phyloP scores from a whole-genome alignment of 2,113 vertebrate genomes.

The Laticauda colubrina region DNA sequence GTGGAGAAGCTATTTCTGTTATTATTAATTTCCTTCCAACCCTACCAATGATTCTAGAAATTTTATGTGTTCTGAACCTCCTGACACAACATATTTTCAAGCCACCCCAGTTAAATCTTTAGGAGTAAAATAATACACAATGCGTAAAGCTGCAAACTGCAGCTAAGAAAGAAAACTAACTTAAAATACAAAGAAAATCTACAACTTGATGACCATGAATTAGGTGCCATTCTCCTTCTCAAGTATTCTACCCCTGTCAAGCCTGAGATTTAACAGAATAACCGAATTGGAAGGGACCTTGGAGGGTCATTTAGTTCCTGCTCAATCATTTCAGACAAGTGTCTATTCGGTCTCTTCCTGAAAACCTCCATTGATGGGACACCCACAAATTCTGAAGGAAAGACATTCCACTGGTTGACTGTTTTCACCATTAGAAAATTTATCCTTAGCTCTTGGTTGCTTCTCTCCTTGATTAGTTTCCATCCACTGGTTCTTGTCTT shows the following conservation, averaged over 20 bases:
- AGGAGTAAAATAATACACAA: not conserved
- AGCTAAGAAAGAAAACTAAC: not conserved
- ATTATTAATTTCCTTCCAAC: constrained; percentile 54
- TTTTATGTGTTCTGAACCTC: not conserved
- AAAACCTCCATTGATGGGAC: not conserved
- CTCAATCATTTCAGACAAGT: not conserved
- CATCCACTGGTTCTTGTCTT: not conserved
- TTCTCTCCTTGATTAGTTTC: not conserved
- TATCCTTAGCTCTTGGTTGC: not conserved
- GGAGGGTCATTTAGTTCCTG: not conserved
- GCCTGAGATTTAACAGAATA: not conserved
- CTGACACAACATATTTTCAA: not conserved
- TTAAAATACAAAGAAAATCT: not conserved
- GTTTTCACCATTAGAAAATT: not conserved
- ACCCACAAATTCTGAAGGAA: not conserved
- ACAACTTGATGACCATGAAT: not conserved
- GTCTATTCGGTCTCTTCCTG: not conserved
- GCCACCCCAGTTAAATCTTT: not conserved
- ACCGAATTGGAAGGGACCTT: not conserved
- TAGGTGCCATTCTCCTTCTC: not conserved
- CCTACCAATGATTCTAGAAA: fast-evolving
- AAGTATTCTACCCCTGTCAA: too few relatives aligned
- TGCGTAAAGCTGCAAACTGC: not conserved
- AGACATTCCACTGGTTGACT: not conserved
- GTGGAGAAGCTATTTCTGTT: constrained; percentile 48